A percentile compares a stretch with the other conserved stretches of the same genome.
phyloP scores from a whole-genome alignment of 2,797 vertebrate species.

The Tarsius wallacei region DNA sequence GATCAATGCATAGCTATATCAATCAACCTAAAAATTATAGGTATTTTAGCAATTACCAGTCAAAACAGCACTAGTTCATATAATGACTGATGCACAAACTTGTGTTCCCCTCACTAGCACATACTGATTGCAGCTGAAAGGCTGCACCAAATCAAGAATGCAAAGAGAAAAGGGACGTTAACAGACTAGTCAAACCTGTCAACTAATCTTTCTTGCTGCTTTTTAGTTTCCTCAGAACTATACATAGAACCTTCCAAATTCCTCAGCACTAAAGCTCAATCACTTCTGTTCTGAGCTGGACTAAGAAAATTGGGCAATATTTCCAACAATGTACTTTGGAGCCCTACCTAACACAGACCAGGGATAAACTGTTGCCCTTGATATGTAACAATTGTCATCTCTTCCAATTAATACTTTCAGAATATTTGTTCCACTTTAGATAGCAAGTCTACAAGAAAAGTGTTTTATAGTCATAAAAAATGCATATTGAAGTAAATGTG shows the following conservation, averaged over 20 bases:
- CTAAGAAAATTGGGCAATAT: not conserved
- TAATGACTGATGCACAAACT: not conserved
- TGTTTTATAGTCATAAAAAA: not conserved
- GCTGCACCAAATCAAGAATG: not conserved
- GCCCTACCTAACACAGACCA: not conserved
- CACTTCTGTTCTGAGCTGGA: not conserved
- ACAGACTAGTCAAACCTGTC: not conserved
- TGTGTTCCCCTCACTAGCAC: not conserved
- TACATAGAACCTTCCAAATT: not conserved
- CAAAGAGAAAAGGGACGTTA: not conserved
- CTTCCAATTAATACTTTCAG: not conserved
- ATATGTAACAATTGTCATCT: not conserved
- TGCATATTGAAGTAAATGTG: not conserved
- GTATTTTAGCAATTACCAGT: not conserved
- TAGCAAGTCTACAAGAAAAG: not conserved
- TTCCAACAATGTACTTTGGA: not conserved
- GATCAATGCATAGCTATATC: not conserved
- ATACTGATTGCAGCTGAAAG: not conserved
- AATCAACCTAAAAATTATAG: not conserved
- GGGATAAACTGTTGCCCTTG: not conserved
- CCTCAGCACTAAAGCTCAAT: not conserved
- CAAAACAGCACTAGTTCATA: not conserved
- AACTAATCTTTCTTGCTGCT: not conserved
- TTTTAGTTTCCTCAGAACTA: not conserved
- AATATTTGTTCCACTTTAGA: not conserved